Conservation (phyloP, 2,113 vertebrate genomes). For the Eretmochelys imbricata region DNA sequence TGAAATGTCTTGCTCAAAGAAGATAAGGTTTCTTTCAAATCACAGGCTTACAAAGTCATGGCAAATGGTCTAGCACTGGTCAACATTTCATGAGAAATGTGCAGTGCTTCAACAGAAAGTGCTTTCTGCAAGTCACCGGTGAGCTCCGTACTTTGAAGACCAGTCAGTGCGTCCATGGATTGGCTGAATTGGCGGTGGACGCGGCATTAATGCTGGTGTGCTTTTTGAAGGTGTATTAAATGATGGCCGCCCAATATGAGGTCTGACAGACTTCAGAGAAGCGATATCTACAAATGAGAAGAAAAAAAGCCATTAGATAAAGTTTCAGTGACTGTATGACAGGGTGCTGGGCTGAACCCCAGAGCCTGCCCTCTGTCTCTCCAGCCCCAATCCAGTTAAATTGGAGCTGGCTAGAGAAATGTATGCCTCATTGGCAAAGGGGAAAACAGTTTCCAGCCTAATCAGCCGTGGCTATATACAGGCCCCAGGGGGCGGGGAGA, state of each 20-base stretch:
- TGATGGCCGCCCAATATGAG: constrained; percentile 78
- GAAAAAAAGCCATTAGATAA: background rate
- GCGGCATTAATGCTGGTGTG: constrained; percentile 77
- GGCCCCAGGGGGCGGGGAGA: too few relatives aligned
- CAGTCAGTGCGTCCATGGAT: constrained; percentile 92
- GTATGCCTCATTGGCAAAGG: too few relatives aligned
- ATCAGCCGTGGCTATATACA: too few relatives aligned
- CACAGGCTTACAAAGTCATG: background rate
- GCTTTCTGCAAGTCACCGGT: constrained; percentile 72
- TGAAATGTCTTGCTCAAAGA: constrained; percentile 60
- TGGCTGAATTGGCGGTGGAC: constrained; percentile 80
- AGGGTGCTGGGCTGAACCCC: too few relatives aligned
- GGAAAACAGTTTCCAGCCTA: too few relatives aligned
- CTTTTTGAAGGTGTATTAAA: constrained; percentile 84
- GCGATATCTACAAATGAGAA: constrained; percentile 83
- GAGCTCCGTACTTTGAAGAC: constrained; percentile 90
- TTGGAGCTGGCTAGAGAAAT: too few relatives aligned
- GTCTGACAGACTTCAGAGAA: constrained; percentile 85
- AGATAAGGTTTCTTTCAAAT: constrained; percentile 38
- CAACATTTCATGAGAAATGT: background rate
- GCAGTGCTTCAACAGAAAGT: background rate
- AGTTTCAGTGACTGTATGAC: background rate
- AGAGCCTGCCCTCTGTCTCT: too few relatives aligned
- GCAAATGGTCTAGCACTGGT: background rate
- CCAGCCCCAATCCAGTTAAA: too few relatives aligned